Evolutionary conservation across 37 sponge, comb jelly and placozoan species (phyloP).

Genomic region (Trichoplax adhaerens): DNA sequence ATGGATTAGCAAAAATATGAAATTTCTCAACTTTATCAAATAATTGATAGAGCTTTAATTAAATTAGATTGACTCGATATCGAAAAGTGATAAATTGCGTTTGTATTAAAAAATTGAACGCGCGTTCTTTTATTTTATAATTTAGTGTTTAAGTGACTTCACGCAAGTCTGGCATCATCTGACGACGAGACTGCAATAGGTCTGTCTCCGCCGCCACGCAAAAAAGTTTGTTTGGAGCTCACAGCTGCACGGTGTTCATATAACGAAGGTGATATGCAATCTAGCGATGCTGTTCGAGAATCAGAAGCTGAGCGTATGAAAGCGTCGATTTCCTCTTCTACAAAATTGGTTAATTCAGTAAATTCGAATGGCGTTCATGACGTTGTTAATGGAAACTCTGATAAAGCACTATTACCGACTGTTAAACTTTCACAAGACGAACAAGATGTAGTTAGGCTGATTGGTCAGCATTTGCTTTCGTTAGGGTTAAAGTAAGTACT

Average conservation of each 20-base stretch:
- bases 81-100: too few species aligned
- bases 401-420: conserved; percentile 1
- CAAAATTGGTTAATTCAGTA: conserved; percentile 1
- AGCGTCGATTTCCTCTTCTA: too few species aligned
- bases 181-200: conserved; percentile 57
- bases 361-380: neutral
- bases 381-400: neutral
- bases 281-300: too few species aligned
- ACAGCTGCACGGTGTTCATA: conserved; percentile 1
- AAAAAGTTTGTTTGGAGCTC: conserved; percentile 35
- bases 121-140: too few species aligned
- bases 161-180: conserved; percentile 43
- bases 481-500: conserved; percentile 67
- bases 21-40: too few species aligned
- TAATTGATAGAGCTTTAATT: too few species aligned
- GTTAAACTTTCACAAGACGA: conserved; percentile 2
- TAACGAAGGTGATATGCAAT: too few species aligned
- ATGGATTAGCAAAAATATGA: too few species aligned
- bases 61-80: too few species aligned
- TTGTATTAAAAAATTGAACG: too few species aligned
- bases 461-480: conserved; percentile 86
- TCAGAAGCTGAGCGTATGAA: too few species aligned
- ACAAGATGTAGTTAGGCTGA: conserved; percentile 58
- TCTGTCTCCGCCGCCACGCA: conserved; percentile 61
- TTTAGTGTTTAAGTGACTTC: too few species aligned